Percentiles rank a stretch among this genome's conserved stretches.
Conservation (phyloP, 37 sponge, comb jelly and placozoan species). For the Hexactinellida sp. region DNA sequence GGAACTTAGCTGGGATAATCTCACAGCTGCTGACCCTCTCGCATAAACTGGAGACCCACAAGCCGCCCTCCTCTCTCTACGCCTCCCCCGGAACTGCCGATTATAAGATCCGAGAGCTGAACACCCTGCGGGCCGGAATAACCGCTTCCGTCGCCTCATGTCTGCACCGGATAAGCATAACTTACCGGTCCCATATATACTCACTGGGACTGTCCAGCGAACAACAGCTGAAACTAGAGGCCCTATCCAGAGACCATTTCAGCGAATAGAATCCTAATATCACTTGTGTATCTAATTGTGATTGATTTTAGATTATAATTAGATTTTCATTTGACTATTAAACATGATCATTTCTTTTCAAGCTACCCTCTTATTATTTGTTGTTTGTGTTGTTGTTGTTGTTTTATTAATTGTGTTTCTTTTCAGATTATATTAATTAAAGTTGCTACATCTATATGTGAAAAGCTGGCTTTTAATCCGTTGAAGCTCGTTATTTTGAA, state of each 20-base stretch:
- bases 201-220: not conserved
- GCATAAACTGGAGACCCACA: not conserved
- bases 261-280: not conserved
- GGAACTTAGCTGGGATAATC: not conserved
- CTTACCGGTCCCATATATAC: not conserved
- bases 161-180: not conserved
- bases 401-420: too few relatives aligned
- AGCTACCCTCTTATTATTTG: too few relatives aligned
- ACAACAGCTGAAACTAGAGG: not conserved
- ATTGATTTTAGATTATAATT: not conserved
- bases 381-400: too few relatives aligned
- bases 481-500: too few relatives aligned
- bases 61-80: not conserved
- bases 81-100: not conserved
- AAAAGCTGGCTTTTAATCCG: too few relatives aligned
- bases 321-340: not conserved
- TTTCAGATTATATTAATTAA: too few relatives aligned
- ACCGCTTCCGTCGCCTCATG: not conserved
- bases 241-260: not conserved
- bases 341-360: not conserved
- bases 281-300: not conserved
- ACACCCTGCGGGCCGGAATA: not conserved
- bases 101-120: not conserved
- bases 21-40: not conserved
- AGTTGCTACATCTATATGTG: too few relatives aligned